A percentile compares a stretch with the other conserved stretches of the same genome.
phyloP scores from a whole-genome alignment of 2,797 vertebrate genomes.

The Brachyalestes nurse region DNA sequence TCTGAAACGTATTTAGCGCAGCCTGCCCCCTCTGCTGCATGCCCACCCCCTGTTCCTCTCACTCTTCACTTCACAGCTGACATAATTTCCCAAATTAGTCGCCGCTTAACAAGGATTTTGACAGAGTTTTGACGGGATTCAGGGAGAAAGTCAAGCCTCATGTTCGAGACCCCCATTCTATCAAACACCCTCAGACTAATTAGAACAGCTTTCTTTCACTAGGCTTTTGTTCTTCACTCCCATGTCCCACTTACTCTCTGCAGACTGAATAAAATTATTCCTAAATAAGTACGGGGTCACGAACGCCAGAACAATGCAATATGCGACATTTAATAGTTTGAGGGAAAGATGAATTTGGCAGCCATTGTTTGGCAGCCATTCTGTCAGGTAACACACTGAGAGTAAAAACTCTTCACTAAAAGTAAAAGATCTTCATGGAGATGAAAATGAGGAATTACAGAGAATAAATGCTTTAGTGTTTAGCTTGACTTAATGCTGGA shows the following conservation, averaged over 20 bases:
- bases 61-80: slow-evolving; percentile 81
- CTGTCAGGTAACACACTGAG: neutral
- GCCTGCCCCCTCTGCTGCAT: neutral
- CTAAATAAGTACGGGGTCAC: slow-evolving; percentile 37
- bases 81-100: slow-evolving; percentile 82
- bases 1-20: slow-evolving; percentile 29
- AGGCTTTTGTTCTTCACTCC: slow-evolving; percentile 75
- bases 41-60: slow-evolving; percentile 53
- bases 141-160: slow-evolving; percentile 85
- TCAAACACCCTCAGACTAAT: slow-evolving; percentile 86
- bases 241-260: slow-evolving; percentile 79
- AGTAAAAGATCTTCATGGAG: neutral
- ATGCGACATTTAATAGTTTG: neutral
- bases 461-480: neutral
- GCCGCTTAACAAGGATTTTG: slow-evolving; percentile 77
- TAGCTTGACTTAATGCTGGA: neutral
- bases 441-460: neutral
- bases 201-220: slow-evolving; percentile 76
- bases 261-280: slow-evolving; percentile 57
- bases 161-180: slow-evolving; percentile 75
- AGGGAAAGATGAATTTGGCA: neutral
- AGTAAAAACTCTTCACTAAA: neutral
- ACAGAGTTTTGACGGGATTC: slow-evolving; percentile 77
- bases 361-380: neutral
- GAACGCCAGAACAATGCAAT: slow-evolving; percentile 19